These are phyloP conservation scores for Calosoma granatense DNA, from an alignment of 1,140 invertebrate genomes.

Conservation along the genomic window DNA sequence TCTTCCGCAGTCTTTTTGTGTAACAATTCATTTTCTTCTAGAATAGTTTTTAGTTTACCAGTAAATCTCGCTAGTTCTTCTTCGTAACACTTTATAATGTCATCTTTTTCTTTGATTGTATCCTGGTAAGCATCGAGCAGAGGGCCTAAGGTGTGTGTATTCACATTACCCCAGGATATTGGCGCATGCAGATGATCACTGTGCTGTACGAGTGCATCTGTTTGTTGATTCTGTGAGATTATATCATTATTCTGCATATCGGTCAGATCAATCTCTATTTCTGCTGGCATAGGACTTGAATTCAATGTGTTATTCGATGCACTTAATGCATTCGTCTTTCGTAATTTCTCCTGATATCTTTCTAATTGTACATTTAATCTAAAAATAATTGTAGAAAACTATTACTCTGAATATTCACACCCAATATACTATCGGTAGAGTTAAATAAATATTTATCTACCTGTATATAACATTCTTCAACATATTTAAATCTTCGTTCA, in stretches of 20 bases:
- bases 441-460: slow-evolving; percentile 23
- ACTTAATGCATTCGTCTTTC: slow-evolving; percentile 18
- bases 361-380: slow-evolving; percentile 55
- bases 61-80: slow-evolving; percentile 49
- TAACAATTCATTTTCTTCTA: slow-evolving; percentile 51
- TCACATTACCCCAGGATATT: slow-evolving; percentile 42
- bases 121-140: slow-evolving; percentile 58
- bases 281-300: slow-evolving; percentile 4
- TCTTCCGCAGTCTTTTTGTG: slow-evolving; percentile 38
- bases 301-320: slow-evolving; percentile 6
- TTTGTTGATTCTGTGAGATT: slow-evolving; percentile 11
- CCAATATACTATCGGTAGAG: background rate
- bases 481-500: slow-evolving; percentile 48
- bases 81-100: slow-evolving; percentile 49
- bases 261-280: slow-evolving; percentile 21
- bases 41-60: slow-evolving; percentile 45
- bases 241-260: slow-evolving; percentile 13
- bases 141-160: slow-evolving; percentile 45
- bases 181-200: slow-evolving; percentile 27
- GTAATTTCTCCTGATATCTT: slow-evolving; percentile 52
- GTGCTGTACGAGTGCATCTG: slow-evolving; percentile 11
- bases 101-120: slow-evolving; percentile 51
- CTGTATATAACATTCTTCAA: slow-evolving; percentile 56
- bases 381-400: slow-evolving; percentile 18
- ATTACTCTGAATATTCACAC: no score